Conservation (phyloP, 1,140 invertebrate species). For the Wasmannia auropunctata region DNA sequence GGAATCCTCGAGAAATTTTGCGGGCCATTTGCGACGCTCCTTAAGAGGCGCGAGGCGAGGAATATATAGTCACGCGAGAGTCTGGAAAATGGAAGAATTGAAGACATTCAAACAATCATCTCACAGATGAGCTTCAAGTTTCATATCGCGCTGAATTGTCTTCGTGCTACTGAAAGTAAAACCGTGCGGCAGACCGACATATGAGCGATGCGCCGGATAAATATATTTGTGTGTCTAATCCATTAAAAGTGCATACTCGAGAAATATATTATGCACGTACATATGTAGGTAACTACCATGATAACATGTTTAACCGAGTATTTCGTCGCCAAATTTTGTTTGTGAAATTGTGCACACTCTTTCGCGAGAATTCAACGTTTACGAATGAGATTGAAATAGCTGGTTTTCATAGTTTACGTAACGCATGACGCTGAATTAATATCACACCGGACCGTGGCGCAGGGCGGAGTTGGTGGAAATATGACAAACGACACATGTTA, state of each 20-base stretch:
- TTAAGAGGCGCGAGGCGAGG: background rate
- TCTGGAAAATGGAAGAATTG: background rate
- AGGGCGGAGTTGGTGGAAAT: constrained; percentile 46
- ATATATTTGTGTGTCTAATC: background rate
- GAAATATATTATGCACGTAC: background rate
- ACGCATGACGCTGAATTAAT: constrained; percentile 50
- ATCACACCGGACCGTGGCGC: constrained; percentile 5
- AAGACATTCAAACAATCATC: background rate
- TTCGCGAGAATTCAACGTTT: constrained; percentile 35
- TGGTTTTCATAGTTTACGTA: constrained; percentile 47
- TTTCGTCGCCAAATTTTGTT: constrained; percentile 29
- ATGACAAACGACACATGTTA: constrained; percentile 54
- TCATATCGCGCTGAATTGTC: background rate
- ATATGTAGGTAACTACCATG: background rate
- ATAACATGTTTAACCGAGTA: background rate
- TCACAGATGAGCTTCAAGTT: background rate
- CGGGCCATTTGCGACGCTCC: constrained; percentile 26
- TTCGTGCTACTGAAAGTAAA: background rate
- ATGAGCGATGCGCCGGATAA: background rate
- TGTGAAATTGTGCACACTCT: constrained; percentile 25
- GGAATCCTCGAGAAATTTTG: constrained; percentile 24
- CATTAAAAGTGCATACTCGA: background rate
- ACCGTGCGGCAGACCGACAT: background rate
- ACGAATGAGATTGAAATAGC: constrained; percentile 55
- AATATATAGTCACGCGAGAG: background rate